Evolutionary conservation across 2,888 invertebrate species (phyloP), one percentile per base, ranked within the genome.

Genomic region (Nomada flava): DNA sequence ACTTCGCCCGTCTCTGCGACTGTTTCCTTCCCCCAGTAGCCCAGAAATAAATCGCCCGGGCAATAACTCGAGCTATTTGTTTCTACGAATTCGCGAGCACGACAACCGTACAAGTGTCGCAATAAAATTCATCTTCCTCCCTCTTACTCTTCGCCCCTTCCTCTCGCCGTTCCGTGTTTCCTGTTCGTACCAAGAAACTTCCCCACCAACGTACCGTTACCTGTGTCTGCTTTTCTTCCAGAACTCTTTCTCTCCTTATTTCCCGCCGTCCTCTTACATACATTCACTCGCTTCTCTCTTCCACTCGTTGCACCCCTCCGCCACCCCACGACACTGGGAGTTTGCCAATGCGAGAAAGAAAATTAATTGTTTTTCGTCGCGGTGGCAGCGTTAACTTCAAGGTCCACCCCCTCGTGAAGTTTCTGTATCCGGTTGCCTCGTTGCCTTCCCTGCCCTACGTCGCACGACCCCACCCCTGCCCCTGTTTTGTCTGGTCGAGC

Each of bases 71-170:
- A 42, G 55, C 71, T 76, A 69, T 69, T 76, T 68, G 68, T 82
- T 76, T 44, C 68, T 2, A 59, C 63, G 71, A 87, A 89, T 89
- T 89, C 85, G 79, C 80, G 71, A 77, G 79, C 77, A 69, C 69
- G 76, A 82, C 77, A 71, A 59, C 59, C 69, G 67, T 85, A 79
- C 82, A 79, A 79, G 86, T 79, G 79, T 67, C 67, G 76, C 82
- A 84, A 87, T 87, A 87, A 87, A 85, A 87, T 83, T 81, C 81
- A 84, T 84, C 82, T 86, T 86, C 73, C 72, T 67, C 26, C 15
- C 65, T 63, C 26, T 65, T n/a, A 57, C n/a, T 13, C 44, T 18
- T 20, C 59, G 42, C 15, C 15, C 52, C 57, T 13, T 11, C 15
- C 42, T 59, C 72, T 5, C 44, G 18, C 42, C 18, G 59, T 18